Evolutionary conservation across 1,140 invertebrate species (phyloP).

Genomic region (Zaprionus nigranus): DNA sequence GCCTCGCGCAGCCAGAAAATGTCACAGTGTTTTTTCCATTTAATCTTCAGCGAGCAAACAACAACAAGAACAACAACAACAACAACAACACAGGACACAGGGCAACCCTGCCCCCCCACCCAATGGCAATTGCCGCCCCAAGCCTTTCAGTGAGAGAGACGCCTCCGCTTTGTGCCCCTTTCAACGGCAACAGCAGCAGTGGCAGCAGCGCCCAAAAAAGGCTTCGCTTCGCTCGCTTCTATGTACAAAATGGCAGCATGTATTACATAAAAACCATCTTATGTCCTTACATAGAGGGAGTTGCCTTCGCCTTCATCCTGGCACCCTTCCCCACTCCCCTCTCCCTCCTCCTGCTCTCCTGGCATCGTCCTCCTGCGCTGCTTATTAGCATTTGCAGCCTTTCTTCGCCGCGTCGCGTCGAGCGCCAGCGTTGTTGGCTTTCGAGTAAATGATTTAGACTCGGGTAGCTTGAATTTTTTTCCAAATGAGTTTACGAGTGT

Average conservation of each 20-base stretch:
- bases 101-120: neutral
- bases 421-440: conserved; percentile 43
- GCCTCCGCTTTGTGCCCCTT: conserved; percentile 77
- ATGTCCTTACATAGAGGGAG: conserved; percentile 65
- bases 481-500: conserved; percentile 82
- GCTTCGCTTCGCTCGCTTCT: conserved; percentile 58
- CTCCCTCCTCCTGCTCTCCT: neutral
- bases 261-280: conserved; percentile 76
- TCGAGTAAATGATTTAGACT: conserved; percentile 78
- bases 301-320: neutral
- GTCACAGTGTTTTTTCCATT: conserved; percentile 82
- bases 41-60: conserved; percentile 79
- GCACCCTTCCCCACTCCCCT: neutral
- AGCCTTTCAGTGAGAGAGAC: conserved; percentile 45
- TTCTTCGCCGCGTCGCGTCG: conserved; percentile 50
- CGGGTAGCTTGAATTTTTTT: conserved; percentile 52
- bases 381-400: conserved; percentile 82
- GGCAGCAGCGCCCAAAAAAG: conserved; percentile 58
- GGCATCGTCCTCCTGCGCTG: conserved; percentile 33
- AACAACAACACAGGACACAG: conserved; percentile 8
- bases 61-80: conserved; percentile 52
- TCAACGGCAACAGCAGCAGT: conserved; percentile 55
- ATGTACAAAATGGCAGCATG: conserved; percentile 72
- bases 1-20: conserved; percentile 74
- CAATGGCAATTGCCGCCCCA: conserved; percentile 21